A percentile compares a stretch with the other conserved stretches of the same genome.
Evolutionary conservation across 2,113 vertebrate genomes (phyloP).

Genomic region (Spea bombifrons): DNA sequence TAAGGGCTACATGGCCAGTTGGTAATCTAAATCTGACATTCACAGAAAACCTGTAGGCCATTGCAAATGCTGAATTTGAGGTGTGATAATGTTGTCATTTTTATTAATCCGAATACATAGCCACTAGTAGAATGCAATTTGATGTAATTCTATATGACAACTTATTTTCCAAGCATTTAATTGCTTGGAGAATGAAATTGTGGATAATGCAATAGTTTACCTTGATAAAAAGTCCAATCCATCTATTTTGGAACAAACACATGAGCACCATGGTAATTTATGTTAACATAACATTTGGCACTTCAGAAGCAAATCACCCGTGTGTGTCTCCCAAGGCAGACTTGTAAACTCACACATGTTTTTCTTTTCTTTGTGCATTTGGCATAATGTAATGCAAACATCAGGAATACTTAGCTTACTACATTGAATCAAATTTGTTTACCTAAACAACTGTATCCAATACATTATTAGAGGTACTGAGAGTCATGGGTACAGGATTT

Average conservation of each 20-base stretch:
- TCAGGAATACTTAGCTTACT: conserved; percentile 27
- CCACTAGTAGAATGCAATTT: too few relatives aligned
- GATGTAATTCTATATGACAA: too few relatives aligned
- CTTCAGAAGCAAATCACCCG: conserved; percentile 8
- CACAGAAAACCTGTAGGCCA: too few relatives aligned
- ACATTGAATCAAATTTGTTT: not conserved
- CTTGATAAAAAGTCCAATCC: conserved; percentile 10
- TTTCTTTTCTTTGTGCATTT: not conserved
- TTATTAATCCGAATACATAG: too few relatives aligned
- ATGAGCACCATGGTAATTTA: conserved; percentile 22
- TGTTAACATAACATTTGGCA: conserved; percentile 32
- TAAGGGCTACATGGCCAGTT: too few relatives aligned
- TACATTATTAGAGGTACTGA: too few relatives aligned
- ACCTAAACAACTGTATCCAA: not conserved
- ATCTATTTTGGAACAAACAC: conserved; percentile 4
- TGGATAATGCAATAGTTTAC: not conserved
- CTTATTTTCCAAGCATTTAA: too few relatives aligned
- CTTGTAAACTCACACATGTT: not conserved
- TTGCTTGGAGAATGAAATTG: not conserved
- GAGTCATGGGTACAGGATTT: too few relatives aligned
- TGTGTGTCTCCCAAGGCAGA: conserved; percentile 24
- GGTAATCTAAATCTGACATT: too few relatives aligned
- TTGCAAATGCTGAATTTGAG: too few relatives aligned
- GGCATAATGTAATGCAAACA: conserved; percentile 16
- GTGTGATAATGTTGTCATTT: too few relatives aligned